These are phyloP conservation scores for Hetaerina titia DNA, from an alignment of 2,888 invertebrate species.

Conservation along the genomic window DNA sequence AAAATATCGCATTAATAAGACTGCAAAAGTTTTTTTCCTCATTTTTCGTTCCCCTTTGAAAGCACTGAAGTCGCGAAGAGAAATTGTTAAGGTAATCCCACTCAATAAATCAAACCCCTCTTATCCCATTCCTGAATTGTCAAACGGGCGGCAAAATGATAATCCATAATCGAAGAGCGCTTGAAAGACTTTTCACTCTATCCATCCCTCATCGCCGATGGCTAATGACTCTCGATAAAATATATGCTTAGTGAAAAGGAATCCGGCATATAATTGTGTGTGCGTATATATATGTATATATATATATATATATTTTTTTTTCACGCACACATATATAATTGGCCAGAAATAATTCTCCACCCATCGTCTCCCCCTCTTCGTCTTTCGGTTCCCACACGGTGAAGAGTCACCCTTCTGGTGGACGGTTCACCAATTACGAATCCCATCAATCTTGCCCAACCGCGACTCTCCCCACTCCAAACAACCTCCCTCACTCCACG, in stretches of 20 bases:
- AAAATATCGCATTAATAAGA: neutral
- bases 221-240: neutral
- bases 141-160: neutral
- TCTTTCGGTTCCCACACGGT: neutral
- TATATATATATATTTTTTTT: too few species aligned
- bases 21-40: neutral
- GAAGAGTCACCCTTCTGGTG: neutral
- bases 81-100: neutral
- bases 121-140: neutral
- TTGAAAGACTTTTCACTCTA: neutral
- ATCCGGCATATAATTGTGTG: too few species aligned
- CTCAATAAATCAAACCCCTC: neutral
- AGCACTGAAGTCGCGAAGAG: neutral
- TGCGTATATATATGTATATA: too few species aligned
- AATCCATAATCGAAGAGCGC: neutral
- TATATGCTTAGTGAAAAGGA: neutral
- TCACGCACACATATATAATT: too few species aligned
- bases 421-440: conserved; percentile 53
- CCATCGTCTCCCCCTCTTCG: too few species aligned
- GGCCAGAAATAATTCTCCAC: too few species aligned
- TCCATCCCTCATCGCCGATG: neutral
- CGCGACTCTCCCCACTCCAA: neutral
- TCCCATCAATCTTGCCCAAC: conserved; percentile 62
- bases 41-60: neutral
- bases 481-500: neutral